phyloP scores from a whole-genome alignment of 37 sponge, comb jelly and placozoan species.

The Beroe forskalii region DNA sequence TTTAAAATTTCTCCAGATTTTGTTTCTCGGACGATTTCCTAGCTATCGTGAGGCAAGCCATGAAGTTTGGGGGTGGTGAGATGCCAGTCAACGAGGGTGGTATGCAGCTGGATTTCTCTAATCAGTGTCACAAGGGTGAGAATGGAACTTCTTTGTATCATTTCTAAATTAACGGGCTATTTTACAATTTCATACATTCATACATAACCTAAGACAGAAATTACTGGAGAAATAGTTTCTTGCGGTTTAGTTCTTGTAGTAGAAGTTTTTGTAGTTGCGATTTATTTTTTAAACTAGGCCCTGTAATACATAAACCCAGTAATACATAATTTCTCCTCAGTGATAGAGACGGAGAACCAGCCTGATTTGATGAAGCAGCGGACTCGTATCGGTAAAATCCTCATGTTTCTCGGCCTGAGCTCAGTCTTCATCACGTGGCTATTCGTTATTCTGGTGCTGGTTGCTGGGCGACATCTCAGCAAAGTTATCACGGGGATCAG shows the following conservation, averaged over 20 bases:
- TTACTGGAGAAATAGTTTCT: background rate
- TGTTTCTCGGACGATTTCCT: conserved; percentile 58
- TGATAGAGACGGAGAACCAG: conserved; percentile 53
- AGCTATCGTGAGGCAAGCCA: background rate
- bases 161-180: background rate
- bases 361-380: conserved; percentile 17
- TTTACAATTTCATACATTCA: background rate
- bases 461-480: conserved; percentile 51
- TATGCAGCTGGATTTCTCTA: conserved; percentile 48
- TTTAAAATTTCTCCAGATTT: too few species aligned
- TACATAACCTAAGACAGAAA: too few species aligned
- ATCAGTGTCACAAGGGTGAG: conserved; percentile 34
- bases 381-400: conserved; percentile 39
- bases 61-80: background rate
- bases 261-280: too few species aligned
- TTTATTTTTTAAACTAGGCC: too few species aligned
- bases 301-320: too few species aligned
- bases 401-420: conserved; percentile 58
- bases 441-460: conserved; percentile 44
- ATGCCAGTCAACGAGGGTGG: conserved; percentile 56
- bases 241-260: background rate
- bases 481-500: conserved; percentile 56
- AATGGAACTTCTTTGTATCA: too few species aligned
- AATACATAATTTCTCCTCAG: background rate
- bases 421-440: conserved; percentile 23